Conservation (phyloP, 2,797 vertebrate species). For the Neomorphus geoffroyi region DNA sequence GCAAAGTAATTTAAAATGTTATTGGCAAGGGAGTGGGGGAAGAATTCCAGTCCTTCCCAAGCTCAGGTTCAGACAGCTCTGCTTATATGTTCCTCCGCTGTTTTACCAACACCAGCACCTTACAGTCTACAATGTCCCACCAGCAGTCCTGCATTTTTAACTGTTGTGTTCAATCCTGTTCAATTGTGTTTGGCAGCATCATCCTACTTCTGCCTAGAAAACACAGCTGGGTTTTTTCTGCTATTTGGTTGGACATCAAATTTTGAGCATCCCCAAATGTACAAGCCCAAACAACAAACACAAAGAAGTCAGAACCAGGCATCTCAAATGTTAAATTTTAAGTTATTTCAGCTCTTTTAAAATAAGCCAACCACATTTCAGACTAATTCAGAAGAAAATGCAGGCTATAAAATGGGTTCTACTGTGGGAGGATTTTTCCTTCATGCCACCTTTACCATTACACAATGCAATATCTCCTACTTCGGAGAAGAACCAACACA, state of each 20-base stretch:
- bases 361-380: neutral
- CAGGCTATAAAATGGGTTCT: neutral
- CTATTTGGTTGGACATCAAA: neutral
- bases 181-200: neutral
- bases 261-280: neutral
- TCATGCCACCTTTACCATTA: neutral
- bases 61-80: neutral
- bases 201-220: neutral
- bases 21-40: neutral
- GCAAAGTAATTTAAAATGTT: neutral
- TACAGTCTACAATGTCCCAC: rapidly evolving
- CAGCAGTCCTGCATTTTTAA: neutral
- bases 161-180: neutral
- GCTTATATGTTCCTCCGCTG: too few species aligned
- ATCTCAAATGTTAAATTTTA: neutral
- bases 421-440: neutral
- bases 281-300: neutral
- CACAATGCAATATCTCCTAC: neutral
- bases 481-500: neutral
- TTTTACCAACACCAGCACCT: neutral
- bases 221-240: rapidly evolving
- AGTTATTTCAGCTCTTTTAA: neutral
- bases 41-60: neutral
- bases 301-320: neutral
- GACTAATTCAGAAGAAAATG: neutral